Percentiles rank a stretch among this genome's conserved stretches.
These are phyloP conservation scores for Lapara coniferarum DNA, from an alignment of 2,888 invertebrate genomes.

Conservation along the genomic window DNA sequence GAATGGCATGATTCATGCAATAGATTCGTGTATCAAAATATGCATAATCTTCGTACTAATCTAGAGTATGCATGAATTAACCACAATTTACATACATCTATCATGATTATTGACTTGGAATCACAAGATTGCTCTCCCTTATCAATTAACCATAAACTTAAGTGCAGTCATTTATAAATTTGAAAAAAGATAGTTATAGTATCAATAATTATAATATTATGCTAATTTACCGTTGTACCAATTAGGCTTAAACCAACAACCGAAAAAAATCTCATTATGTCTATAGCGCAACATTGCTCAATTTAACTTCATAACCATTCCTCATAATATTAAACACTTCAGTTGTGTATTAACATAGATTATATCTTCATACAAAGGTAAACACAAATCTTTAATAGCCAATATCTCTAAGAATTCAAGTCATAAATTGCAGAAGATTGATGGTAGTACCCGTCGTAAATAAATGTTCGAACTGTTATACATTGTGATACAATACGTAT, in stretches of 20 bases:
- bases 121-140: too few species aligned
- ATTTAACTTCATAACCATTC: background rate
- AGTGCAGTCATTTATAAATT: too few species aligned
- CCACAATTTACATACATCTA: too few species aligned
- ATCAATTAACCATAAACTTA: too few species aligned
- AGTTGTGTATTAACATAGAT: slow-evolving; percentile 16
- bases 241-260: too few species aligned
- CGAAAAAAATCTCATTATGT: background rate
- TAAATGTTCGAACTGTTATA: slow-evolving; percentile 12
- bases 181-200: too few species aligned
- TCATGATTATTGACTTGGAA: too few species aligned
- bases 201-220: too few species aligned
- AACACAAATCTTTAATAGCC: slow-evolving; percentile 22
- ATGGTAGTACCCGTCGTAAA: slow-evolving; percentile 22
- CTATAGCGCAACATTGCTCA: background rate
- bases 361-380: slow-evolving; percentile 17
- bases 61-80: too few species aligned
- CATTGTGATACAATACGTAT: too few species aligned
- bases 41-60: background rate
- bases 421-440: slow-evolving; percentile 24
- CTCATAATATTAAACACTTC: background rate
- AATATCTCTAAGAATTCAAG: slow-evolving; percentile 23
- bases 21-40: background rate
- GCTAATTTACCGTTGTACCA: too few species aligned
- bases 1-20: slow-evolving; percentile 10